Percentiles rank a stretch among this genome's conserved stretches.
phyloP scores from a whole-genome alignment of 1,140 invertebrate species.

The Aphis craccivora region DNA sequence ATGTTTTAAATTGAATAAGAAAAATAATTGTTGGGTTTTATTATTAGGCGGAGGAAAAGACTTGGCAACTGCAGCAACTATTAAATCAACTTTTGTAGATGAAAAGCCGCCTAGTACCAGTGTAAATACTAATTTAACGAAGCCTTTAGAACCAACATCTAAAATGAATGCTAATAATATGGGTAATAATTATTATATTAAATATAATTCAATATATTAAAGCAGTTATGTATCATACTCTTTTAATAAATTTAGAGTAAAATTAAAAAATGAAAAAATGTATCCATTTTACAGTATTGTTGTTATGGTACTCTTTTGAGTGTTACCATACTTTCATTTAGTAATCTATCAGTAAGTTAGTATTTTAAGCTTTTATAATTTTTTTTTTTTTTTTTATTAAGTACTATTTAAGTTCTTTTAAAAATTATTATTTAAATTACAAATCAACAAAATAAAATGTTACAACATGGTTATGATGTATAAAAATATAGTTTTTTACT shows the following conservation, averaged over 20 bases:
- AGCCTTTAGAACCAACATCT: constrained; percentile 14
- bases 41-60: constrained; percentile 79
- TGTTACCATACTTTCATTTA: no score
- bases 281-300: no score
- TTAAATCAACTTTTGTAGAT: constrained; percentile 35
- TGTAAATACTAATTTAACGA: constrained; percentile 38
- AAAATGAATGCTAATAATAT: constrained; percentile 46
- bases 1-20: not conserved
- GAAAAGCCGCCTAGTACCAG: constrained; percentile 35
- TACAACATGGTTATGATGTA: no score
- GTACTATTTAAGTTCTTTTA: no score
- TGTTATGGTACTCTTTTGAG: no score
- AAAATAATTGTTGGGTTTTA: constrained; percentile 55
- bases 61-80: constrained; percentile 75
- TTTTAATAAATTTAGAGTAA: not conserved
- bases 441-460: no score
- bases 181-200: constrained; percentile 19
- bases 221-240: not conserved
- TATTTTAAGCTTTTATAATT: no score
- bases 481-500: no score
- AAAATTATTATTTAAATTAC: no score
- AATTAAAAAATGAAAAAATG: not conserved
- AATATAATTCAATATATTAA: not conserved
- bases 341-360: no score
- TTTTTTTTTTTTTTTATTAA: no score